Percentiles rank a stretch among this genome's conserved stretches.
phyloP scores from a whole-genome alignment of 2,888 invertebrate genomes.

The Andrena flavipes region DNA sequence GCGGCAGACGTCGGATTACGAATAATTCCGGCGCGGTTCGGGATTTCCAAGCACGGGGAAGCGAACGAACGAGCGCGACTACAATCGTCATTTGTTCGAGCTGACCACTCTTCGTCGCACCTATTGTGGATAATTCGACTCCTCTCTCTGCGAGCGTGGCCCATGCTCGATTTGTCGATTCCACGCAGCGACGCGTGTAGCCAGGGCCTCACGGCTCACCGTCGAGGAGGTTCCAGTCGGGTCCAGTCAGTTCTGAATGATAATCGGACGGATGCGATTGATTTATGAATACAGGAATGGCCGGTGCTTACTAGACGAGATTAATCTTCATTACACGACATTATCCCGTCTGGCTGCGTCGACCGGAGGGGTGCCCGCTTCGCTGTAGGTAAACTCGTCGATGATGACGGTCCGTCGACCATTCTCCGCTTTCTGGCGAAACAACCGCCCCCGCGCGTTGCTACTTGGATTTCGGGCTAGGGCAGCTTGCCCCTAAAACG shows the following conservation, averaged over 20 bases:
- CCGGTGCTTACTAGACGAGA: constrained; percentile 71
- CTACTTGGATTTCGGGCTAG: background rate
- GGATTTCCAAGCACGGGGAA: constrained; percentile 1
- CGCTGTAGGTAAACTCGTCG: constrained; percentile 59
- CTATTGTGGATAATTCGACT: constrained; percentile 49
- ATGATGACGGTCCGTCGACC: constrained; percentile 49
- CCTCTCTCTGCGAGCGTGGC: constrained; percentile 8
- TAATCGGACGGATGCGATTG: constrained; percentile 80
- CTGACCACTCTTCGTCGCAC: constrained; percentile 30
- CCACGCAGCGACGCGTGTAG: constrained; percentile 37
- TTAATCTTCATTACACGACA: constrained; percentile 82
- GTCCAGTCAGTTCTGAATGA: constrained; percentile 79
- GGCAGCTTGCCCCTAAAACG: background rate
- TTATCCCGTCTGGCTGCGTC: constrained; percentile 70
- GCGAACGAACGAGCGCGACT: background rate
- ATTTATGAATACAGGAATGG: constrained; percentile 77
- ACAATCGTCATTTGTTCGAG: constrained; percentile 6
- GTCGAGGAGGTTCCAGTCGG: constrained; percentile 38
- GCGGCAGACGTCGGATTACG: constrained; percentile 18
- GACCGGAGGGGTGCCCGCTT: constrained; percentile 29
- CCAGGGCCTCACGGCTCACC: background rate
- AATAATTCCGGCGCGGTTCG: constrained; percentile 24
- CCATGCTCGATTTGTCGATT: constrained; percentile 54
- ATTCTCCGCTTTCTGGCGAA: constrained; percentile 38
- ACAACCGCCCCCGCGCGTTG: background rate